These are phyloP conservation scores for Periplaneta americana DNA, from an alignment of 1,140 invertebrate genomes.

Conservation along the genomic window DNA sequence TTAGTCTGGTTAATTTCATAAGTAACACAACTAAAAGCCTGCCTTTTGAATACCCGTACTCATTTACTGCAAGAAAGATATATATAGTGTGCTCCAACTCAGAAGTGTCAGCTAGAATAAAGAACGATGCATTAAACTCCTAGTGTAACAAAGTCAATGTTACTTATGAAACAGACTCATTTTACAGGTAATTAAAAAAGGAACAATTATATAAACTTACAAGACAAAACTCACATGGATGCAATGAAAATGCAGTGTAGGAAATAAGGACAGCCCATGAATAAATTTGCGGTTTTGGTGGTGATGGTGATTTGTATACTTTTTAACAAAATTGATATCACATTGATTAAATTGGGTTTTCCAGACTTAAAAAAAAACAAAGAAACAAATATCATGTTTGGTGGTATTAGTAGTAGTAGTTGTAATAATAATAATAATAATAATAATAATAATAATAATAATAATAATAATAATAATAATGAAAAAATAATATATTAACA, in stretches of 20 bases:
- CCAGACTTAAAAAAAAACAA: neutral
- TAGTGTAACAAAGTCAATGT: neutral
- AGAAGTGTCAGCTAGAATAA: neutral
- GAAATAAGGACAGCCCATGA: neutral
- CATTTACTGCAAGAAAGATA: neutral
- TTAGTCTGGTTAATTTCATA: neutral
- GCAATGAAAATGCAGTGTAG: neutral
- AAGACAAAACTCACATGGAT: neutral
- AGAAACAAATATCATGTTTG: too few relatives aligned
- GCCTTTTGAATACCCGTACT: neutral
- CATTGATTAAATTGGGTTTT: neutral
- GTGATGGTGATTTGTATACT: neutral
- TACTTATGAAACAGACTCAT: neutral
- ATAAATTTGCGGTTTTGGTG: neutral
- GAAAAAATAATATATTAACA: too few relatives aligned
- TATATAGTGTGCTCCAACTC: neutral
- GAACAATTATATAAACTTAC: neutral
- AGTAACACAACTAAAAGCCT: neutral
- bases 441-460: too few relatives aligned
- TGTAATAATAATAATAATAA: too few relatives aligned
- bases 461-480: too few relatives aligned
- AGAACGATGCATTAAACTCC: neutral
- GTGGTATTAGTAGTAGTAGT: too few relatives aligned
- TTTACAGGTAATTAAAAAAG: neutral
- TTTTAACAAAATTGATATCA: neutral